A percentile compares a stretch with the other conserved stretches of the same genome.
These are phyloP conservation scores for Orius insidiosus DNA, from an alignment of 1,140 invertebrate species.

Conservation along the genomic window DNA sequence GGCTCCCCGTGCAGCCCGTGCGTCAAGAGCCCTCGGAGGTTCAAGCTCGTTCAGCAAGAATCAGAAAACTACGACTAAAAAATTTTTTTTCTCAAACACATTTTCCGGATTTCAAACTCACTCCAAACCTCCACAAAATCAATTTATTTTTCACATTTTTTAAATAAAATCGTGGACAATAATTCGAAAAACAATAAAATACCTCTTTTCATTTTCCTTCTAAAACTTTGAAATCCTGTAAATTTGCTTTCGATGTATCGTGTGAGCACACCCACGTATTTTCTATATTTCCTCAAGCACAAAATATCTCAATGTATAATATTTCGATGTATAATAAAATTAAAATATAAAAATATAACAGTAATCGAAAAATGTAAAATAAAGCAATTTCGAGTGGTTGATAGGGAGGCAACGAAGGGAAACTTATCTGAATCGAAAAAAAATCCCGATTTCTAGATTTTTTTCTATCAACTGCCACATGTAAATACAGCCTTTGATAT, in stretches of 20 bases:
- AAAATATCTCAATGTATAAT: no score
- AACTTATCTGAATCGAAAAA: neutral
- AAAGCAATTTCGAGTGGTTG: neutral
- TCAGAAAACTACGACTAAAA: conserved; percentile 73
- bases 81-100: neutral
- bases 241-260: no score
- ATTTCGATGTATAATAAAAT: no score
- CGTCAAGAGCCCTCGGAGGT: conserved; percentile 65
- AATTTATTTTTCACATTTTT: no score
- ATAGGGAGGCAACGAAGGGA: neutral
- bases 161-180: neutral
- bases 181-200: neutral
- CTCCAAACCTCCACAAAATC: neutral
- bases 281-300: no score
- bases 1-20: conserved; percentile 37
- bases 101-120: neutral
- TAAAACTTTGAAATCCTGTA: neutral
- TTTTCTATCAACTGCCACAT: no score
- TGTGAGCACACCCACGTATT: no score
- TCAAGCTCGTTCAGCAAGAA: conserved; percentile 76
- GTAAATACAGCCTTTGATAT: neutral
- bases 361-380: conserved; percentile 3
- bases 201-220: neutral
- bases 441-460: no score
- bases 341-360: no score